These are phyloP conservation scores for Patella ulyssiponensis DNA, from an alignment of 2,888 invertebrate species.

Conservation along the genomic window DNA sequence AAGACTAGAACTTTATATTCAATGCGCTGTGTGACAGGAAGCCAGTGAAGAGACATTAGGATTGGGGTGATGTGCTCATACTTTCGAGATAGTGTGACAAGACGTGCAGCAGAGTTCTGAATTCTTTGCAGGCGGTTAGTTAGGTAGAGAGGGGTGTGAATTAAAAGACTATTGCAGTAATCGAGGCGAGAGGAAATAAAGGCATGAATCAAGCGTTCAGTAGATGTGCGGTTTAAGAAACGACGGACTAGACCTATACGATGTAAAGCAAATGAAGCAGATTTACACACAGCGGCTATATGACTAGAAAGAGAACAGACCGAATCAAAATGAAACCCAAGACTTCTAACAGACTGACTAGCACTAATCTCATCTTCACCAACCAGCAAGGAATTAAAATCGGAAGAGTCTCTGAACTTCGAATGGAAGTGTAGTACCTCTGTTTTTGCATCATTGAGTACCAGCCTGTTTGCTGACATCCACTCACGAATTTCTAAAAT, in stretches of 20 bases:
- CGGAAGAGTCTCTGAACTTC: not conserved
- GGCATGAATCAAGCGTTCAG: not conserved
- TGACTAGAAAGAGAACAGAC: constrained; percentile 1
- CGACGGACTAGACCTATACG: constrained; percentile 1
- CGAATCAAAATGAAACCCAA: not conserved
- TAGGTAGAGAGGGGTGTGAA: not conserved
- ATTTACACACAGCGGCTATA: constrained; percentile 1
- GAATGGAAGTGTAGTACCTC: not conserved
- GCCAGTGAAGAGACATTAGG: constrained; percentile 1
- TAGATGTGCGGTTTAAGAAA: not conserved
- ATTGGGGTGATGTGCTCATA: constrained; percentile 1
- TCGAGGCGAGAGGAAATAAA: constrained; percentile 1
- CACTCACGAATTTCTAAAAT: not conserved
- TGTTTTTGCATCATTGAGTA: not conserved
- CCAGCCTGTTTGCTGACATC: not conserved
- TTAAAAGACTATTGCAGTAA: not conserved
- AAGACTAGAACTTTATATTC: no score
- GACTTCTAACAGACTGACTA: constrained; percentile 1
- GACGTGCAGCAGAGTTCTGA: not conserved
- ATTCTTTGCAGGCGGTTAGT: not conserved
- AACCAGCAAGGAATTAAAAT: not conserved
- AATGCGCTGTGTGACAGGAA: constrained; percentile 1
- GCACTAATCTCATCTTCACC: not conserved
- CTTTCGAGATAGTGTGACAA: constrained; percentile 1
- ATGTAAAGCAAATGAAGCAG: not conserved